A percentile compares a stretch with the other conserved stretches of the same genome.
phyloP scores from a whole-genome alignment of 2,797 vertebrate genomes.

The Myotis findleyi region DNA sequence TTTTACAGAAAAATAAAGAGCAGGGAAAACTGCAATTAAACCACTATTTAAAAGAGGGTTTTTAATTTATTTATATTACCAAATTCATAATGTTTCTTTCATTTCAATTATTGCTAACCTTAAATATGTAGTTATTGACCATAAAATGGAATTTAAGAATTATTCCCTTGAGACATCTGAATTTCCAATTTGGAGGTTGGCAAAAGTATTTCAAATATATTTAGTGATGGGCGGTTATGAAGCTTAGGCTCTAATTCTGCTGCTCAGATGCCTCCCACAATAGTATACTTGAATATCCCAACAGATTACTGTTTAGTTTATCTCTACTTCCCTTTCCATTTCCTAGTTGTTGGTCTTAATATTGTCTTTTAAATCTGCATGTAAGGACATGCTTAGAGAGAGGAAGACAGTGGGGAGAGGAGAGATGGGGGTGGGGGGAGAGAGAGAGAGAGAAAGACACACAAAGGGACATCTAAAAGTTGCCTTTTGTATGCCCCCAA shows the following conservation, averaged over 20 bases:
- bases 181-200: conserved; percentile 10
- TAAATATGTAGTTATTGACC: conserved; percentile 10
- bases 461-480: too few species aligned
- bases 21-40: not conserved
- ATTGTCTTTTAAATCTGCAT: too few species aligned
- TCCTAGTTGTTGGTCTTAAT: not conserved
- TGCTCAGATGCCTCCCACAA: not conserved
- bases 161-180: not conserved
- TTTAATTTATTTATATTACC: conserved; percentile 17
- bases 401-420: too few species aligned
- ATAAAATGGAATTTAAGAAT: conserved; percentile 45
- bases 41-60: not conserved
- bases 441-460: too few species aligned
- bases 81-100: conserved; percentile 30
- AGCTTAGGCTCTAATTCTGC: not conserved
- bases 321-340: conserved; percentile 8
- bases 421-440: too few species aligned
- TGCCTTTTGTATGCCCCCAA: too few species aligned
- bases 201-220: not conserved
- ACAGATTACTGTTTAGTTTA: not conserved
- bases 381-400: too few species aligned
- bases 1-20: conserved; percentile 22
- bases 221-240: not conserved
- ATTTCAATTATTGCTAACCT: conserved; percentile 36
- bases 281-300: not conserved